These are phyloP conservation scores for Penaeus monodon DNA, from an alignment of 2,888 invertebrate species.

Conservation along the genomic window DNA sequence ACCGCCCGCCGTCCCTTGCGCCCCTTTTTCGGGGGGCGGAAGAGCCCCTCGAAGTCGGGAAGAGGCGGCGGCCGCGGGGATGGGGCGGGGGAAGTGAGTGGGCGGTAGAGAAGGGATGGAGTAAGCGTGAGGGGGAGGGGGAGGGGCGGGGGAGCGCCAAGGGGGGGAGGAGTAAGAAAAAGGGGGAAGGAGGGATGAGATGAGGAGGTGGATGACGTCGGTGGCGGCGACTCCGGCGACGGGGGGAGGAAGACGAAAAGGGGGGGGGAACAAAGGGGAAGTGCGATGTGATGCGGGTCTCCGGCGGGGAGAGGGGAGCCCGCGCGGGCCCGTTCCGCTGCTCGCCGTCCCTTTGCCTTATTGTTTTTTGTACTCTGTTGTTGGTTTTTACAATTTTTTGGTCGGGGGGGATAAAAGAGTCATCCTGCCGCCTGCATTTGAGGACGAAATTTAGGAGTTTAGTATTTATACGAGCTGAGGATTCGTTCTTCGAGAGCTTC, in stretches of 20 bases:
- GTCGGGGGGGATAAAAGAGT: not conserved
- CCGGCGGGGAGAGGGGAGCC: constrained; percentile 42
- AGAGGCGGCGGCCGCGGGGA: constrained; percentile 5
- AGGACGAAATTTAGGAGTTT: constrained; percentile 86
- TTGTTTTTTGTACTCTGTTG: constrained; percentile 13
- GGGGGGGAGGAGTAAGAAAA: constrained; percentile 39
- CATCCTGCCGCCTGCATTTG: constrained; percentile 79
- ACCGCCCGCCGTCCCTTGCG: constrained; percentile 13
- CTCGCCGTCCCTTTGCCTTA: not conserved
- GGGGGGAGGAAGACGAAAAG: constrained; percentile 27
- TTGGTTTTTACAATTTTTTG: not conserved
- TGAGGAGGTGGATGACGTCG: constrained; percentile 22
- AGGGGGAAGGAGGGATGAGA: constrained; percentile 30
- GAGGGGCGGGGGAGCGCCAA: not conserved
- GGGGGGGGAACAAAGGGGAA: constrained; percentile 14
- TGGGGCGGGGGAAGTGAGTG: not conserved
- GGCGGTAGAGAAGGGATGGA: constrained; percentile 22
- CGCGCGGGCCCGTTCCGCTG: not conserved
- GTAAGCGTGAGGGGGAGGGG: constrained; percentile 24
- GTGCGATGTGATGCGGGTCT: constrained; percentile 30
- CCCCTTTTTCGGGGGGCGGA: constrained; percentile 6
- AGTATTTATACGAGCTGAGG: constrained; percentile 91
- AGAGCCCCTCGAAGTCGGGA: constrained; percentile 10
- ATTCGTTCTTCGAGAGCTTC: constrained; percentile 97
- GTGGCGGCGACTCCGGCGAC: constrained; percentile 35